These are phyloP conservation scores for Lepilemur septentrionalis DNA, from an alignment of 2,797 vertebrate genomes.

Conservation along the genomic window DNA sequence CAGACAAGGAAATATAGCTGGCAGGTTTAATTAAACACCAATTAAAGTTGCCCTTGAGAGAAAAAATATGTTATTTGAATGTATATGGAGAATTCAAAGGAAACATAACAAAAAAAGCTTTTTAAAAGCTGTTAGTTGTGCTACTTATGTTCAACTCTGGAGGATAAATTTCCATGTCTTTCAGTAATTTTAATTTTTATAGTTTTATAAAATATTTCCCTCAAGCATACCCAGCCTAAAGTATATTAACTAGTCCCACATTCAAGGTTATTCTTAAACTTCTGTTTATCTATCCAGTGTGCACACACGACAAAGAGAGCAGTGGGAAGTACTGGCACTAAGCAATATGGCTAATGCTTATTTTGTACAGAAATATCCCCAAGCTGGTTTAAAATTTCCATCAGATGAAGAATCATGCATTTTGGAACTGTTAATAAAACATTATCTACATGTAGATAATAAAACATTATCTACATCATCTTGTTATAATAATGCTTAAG, in stretches of 20 bases:
- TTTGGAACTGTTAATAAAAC: neutral
- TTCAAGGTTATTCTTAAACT: constrained; percentile 8
- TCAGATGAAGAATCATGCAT: neutral
- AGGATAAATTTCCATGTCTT: neutral
- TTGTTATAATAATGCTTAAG: neutral
- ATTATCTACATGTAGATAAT: too few species aligned
- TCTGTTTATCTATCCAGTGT: neutral
- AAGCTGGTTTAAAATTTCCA: neutral
- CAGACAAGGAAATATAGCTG: neutral
- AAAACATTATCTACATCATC: neutral
- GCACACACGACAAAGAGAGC: neutral
- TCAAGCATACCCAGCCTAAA: neutral
- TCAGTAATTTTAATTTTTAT: neutral
- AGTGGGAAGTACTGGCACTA: neutral
- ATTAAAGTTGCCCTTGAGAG: neutral
- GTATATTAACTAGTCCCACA: neutral
- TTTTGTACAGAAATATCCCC: neutral
- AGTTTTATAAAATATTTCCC: neutral
- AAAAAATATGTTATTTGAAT: neutral
- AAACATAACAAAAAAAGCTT: neutral
- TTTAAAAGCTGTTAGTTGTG: neutral
- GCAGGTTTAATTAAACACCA: neutral
- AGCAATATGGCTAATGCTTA: neutral
- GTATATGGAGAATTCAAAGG: neutral
- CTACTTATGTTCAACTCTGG: neutral